Evolutionary conservation across 1,140 invertebrate genomes (phyloP).

Genomic region (Neodiprion fabricii): DNA sequence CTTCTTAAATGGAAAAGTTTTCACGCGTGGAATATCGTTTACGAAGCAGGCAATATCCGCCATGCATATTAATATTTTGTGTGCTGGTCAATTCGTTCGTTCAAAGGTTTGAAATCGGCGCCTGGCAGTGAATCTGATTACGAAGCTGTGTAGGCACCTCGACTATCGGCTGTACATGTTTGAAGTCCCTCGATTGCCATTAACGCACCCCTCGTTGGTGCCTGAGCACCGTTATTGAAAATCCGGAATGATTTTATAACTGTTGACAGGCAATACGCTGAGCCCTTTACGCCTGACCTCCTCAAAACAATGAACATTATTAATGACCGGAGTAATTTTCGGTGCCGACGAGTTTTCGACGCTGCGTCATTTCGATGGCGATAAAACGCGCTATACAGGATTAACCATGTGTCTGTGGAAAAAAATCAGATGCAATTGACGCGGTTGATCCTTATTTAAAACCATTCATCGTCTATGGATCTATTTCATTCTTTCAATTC

Average conservation of each 20-base stretch:
- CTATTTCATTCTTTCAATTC: too few species aligned
- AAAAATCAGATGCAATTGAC: too few species aligned
- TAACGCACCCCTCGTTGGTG: conserved; percentile 9
- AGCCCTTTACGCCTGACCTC: conserved; percentile 38
- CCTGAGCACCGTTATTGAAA: conserved; percentile 48
- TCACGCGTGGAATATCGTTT: too few species aligned
- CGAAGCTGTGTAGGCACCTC: background rate
- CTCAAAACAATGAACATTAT: conserved; percentile 32
- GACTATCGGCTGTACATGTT: background rate
- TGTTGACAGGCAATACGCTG: conserved; percentile 56
- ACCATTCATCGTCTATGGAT: too few species aligned
- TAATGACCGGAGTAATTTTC: conserved; percentile 15
- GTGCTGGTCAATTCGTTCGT: background rate
- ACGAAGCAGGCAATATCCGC: too few species aligned
- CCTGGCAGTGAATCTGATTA: background rate
- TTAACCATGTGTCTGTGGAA: too few species aligned
- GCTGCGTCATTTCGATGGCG: background rate
- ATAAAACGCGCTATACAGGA: too few species aligned
- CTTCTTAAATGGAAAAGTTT: too few species aligned
- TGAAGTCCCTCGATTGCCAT: background rate
- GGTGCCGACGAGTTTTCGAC: conserved; percentile 32
- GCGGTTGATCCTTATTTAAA: too few species aligned
- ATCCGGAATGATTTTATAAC: conserved; percentile 57
- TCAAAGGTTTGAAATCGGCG: background rate
- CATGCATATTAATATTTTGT: too few species aligned